Conservation (phyloP, 2,113 vertebrate genomes). For the Hydrochoerus hydrochaeris region DNA sequence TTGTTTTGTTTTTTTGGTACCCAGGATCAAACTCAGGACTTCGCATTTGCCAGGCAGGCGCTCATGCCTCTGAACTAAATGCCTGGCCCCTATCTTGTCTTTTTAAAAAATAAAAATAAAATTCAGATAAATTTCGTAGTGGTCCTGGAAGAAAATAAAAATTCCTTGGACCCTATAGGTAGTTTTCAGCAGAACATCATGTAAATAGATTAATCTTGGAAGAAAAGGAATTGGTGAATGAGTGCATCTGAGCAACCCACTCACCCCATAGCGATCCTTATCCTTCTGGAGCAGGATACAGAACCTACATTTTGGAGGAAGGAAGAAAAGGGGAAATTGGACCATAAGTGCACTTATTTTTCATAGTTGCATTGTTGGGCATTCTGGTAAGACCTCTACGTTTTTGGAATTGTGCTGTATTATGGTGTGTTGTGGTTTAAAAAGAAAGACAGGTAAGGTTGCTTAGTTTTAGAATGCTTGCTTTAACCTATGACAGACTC, state of each 20-base stretch:
- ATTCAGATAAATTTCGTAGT: not conserved
- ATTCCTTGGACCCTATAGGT: not conserved
- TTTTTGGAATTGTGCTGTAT: not conserved
- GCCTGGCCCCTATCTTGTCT: not conserved
- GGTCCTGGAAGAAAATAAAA: conserved; percentile 22
- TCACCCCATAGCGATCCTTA: not conserved
- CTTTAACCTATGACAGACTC: not conserved
- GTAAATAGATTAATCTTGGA: not conserved
- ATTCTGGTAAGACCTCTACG: conserved; percentile 13
- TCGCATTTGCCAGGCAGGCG: no score
- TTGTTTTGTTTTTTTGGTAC: no score
- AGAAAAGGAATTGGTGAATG: not conserved
- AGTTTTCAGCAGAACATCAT: not conserved
- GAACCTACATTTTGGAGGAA: not conserved
- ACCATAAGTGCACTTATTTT: conserved; percentile 15
- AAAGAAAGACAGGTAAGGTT: not conserved
- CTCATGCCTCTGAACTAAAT: no score
- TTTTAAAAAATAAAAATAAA: not conserved
- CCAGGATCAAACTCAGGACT: no score
- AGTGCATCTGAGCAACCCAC: not conserved
- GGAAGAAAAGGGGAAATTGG: not conserved
- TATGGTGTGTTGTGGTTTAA: not conserved
- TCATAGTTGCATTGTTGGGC: not conserved
- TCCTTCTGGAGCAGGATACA: conserved; percentile 1
- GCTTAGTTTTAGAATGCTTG: not conserved